Evolutionary conservation across 2,797 vertebrate species (phyloP).

Genomic region (Vireo griseus): DNA sequence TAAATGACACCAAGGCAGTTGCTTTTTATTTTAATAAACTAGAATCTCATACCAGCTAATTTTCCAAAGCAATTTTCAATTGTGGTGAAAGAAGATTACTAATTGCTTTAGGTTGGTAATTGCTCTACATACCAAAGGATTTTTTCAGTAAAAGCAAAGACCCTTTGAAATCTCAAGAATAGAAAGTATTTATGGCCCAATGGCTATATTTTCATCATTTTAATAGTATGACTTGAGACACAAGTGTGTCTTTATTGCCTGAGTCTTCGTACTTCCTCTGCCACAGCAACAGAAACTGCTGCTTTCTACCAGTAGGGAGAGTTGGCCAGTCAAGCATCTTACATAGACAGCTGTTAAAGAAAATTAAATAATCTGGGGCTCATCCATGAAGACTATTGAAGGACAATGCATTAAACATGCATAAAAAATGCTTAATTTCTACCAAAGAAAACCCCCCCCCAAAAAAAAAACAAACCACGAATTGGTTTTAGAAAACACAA

Average conservation of each 20-base stretch:
- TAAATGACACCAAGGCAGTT: neutral
- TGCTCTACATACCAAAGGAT: neutral
- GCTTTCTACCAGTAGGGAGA: neutral
- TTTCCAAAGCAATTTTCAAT: neutral
- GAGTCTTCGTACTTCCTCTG: neutral
- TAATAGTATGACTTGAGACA: neutral
- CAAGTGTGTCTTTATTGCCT: neutral
- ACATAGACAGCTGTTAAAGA: neutral
- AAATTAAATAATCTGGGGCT: neutral
- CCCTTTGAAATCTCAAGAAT: neutral
- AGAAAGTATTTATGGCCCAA: neutral
- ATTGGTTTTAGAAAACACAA: neutral
- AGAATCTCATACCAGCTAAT: neutral
- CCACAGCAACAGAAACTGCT: neutral
- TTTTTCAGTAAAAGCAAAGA: neutral
- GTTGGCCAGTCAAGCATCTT: neutral
- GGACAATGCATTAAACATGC: neutral
- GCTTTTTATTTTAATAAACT: slow-evolving; percentile 4
- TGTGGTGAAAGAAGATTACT: neutral
- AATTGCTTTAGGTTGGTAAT: neutral
- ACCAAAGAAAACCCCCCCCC: neutral
- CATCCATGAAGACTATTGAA: neutral
- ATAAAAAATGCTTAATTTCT: neutral
- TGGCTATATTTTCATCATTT: neutral
- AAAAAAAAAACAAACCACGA: no score